These are phyloP conservation scores for Cirrhinus molitorella DNA, from an alignment of 2,797 vertebrate species.

Conservation along the genomic window DNA sequence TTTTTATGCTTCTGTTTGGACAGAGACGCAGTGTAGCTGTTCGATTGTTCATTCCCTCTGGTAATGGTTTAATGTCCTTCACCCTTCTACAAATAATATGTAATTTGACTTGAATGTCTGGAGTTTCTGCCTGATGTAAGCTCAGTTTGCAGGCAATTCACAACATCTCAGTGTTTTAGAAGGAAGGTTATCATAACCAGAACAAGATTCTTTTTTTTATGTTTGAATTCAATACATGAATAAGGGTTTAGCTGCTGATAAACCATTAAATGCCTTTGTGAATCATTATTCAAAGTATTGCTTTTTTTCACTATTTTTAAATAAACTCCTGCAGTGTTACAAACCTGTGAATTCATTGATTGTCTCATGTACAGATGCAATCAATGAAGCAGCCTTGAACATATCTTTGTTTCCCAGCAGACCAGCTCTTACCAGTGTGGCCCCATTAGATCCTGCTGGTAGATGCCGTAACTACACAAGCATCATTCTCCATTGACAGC, in stretches of 20 bases:
- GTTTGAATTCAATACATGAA: neutral
- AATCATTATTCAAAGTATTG: conserved; percentile 3
- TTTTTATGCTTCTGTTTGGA: conserved; percentile 2
- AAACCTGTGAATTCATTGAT: conserved; percentile 6
- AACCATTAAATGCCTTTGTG: neutral
- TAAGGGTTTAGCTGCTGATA: neutral
- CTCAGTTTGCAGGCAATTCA: neutral
- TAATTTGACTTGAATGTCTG: conserved; percentile 5
- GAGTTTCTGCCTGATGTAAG: neutral
- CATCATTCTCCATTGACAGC: neutral
- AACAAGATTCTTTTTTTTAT: neutral
- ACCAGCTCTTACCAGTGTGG: neutral
- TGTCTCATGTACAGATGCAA: neutral
- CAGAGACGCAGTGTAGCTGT: neutral
- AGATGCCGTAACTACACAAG: neutral
- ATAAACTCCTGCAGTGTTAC: neutral
- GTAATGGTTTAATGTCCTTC: neutral
- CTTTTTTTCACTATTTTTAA: neutral
- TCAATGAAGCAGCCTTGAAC: neutral
- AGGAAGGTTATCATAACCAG: neutral
- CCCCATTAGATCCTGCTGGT: neutral
- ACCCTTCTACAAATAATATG: conserved; percentile 16
- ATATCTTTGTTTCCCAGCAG: conserved; percentile 2
- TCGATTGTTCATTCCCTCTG: neutral
- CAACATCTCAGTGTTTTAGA: neutral